Evolutionary conservation across 2,113 vertebrate species (phyloP), one percentile per base, ranked within the genome.

Genomic region (Microtus richardsoni): DNA sequence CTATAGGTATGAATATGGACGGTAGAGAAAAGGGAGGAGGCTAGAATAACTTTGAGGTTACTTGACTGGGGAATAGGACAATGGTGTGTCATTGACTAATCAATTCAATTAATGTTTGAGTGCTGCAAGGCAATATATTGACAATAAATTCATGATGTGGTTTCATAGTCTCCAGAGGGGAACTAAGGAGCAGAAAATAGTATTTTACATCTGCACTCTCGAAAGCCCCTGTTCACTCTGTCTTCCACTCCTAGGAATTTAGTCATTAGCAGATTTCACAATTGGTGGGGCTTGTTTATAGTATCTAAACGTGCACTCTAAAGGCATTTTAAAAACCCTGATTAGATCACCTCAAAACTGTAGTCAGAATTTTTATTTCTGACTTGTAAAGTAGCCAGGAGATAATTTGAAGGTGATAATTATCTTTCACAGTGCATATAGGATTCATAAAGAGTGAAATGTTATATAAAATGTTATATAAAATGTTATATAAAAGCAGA

Each of bases 201-300:
- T 88, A 85, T 95, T 96, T 97, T 85, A 93, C 33, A 19, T 90
- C 19, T 84, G 17, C 8, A 39, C 22, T 96, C 33, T 22, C 39
- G 83, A 93, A 96, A 96, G 64, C 58, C 16, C 21, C 92, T 95
- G 87, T 88, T 70, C 96, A 96, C n/a, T 94, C 19, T 93, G 24
- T 82, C 28, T 96, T 79, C 52, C 74, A 90, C 30, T 77, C 52
- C 39, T n/a, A 90, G 91, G 84, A 96, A 96, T 70, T 98, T 91
- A 94, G 88, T 98, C 82, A 97, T 98, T 96, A 96, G 49, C 70
- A 84, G 83, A 39, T 83, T 96, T 92, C 91, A 92, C 92, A 95
- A 64, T 91, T 91, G 66, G 30, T 39, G 41, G 84, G 73, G 70
- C 88, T 92, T 95, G 4, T 91, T 97, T 96, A 92, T 89, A 84